Evolutionary conservation across 2,888 invertebrate species (phyloP), one percentile per base, ranked within the genome.

Genomic region (Entomobrya proxima): DNA sequence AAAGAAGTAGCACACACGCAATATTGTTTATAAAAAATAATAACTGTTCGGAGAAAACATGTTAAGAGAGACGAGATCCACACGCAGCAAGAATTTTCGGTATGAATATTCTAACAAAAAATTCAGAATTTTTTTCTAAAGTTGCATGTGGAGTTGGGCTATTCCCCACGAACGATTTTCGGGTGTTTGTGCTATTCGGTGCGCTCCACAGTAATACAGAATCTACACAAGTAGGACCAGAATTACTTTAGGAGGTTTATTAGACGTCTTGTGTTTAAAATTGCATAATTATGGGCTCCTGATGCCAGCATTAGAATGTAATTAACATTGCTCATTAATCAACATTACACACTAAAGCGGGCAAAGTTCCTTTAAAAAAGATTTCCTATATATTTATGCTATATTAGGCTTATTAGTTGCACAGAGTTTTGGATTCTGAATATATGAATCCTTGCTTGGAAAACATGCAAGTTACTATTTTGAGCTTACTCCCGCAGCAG

Each of bases 271-370:
- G 44, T 50, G 30, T 37, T 75, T 27, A 64, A 82, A 82, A 86
- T 88, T 86, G 80, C 86, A 89, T 88, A 88, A 88, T 89, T 90
- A 90, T 88, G 84, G 86, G 74, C 85, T 86, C 85, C 82, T 88
- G 84, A 87, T 87, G 87, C 86, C 85, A 86, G 83, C 88, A 88
- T 88, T 88, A 90, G 88, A 90, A 90, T 89, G 89, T 88, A 90
- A 90, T 90, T 89, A 90, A 89, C 88, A 88, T 87, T 85, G 69
- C 55, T 80, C 89, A 90, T 89, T 87, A 87, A 90, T 89, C 89
- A 89, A 88, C 86, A 85, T 87, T 86, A 87, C 50, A 85, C 78
- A 79, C 50, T 35, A 80, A 61, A 74, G 78, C 72, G 78, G 79
- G 72, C 80, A 82, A 82, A 82, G 75, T 75, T 82, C 82, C 75